Evolutionary conservation across 2,113 vertebrate species (phyloP), one percentile per base, ranked within the genome.

Genomic region (Thinocorus orbignyianus): DNA sequence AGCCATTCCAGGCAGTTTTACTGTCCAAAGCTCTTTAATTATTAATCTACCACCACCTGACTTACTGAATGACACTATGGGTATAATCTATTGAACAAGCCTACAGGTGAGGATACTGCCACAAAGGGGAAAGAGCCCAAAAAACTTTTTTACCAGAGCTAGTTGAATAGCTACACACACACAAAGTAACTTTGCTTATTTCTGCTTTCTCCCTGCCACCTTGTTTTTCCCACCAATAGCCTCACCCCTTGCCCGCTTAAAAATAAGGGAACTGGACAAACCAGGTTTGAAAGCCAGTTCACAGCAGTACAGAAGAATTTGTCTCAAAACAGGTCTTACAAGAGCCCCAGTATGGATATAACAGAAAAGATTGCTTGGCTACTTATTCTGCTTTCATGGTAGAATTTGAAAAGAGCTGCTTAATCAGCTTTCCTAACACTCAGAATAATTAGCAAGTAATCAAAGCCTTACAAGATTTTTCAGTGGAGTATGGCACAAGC

Each of bases 351-450:
- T 24, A 71, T 52, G 68, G 58, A 90, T 70, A 30, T 31, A 93
- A 86, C 26, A 81, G 48, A 42, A 90, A 69, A 48, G 81, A 79
- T 77, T 88, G 77, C 60, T 41, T 42, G 74, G 60, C 69, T 81
- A 92, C 64, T 94, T 94, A 78, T n/a, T 95, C 82, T 87, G 60
- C 60, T 92, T 92, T 94, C 80, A 80, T 62, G 87, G 61, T 65
- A 72, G 88, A 95, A 89, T 81, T 80, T 96, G 91, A 90, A 86
- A 95, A 96, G 68, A 65, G 88, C 51, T 86, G 88, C 77, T 84
- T 86, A 92, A 94, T 97, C 88, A 96, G 96, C 87, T 97, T 97
- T 86, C 86, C 74, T 86, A 94, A 95, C 30, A 70, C 61, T 95
- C 71, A 57, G 93, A 95, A 95, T 90, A 97, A 95, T 94, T 77